These are phyloP conservation scores for Enteromius treurensis DNA, from an alignment of 2,797 vertebrate species.

Conservation along the genomic window DNA sequence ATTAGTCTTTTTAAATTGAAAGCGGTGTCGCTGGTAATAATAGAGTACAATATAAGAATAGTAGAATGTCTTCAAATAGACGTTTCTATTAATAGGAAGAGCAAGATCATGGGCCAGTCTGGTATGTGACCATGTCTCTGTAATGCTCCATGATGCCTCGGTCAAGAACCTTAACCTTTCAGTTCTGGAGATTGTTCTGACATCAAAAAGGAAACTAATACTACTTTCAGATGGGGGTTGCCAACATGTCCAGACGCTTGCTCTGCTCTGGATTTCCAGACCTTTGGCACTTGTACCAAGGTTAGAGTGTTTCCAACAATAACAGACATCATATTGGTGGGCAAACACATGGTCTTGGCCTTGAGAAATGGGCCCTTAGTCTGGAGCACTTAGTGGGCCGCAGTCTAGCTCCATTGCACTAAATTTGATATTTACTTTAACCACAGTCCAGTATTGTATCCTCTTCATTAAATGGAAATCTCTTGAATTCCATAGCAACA, in stretches of 20 bases:
- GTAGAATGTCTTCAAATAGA: neutral
- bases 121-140: neutral
- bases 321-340: neutral
- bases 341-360: neutral
- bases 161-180: conserved; percentile 9
- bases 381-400: neutral
- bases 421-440: neutral
- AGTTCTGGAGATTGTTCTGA: conserved; percentile 4
- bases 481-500: neutral
- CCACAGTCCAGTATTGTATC: neutral
- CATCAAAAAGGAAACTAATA: conserved; percentile 19
- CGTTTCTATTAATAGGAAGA: neutral
- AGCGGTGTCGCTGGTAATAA: neutral
- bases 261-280: conserved; percentile 2
- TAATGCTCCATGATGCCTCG: conserved; percentile 5
- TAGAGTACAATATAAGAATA: neutral
- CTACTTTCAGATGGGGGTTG: conserved; percentile 25
- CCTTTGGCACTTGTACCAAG: conserved; percentile 1
- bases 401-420: neutral
- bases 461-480: neutral
- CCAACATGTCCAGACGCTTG: conserved; percentile 48
- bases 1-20: neutral
- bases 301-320: neutral
- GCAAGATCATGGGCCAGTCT: conserved; percentile 9
- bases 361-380: neutral